Percentiles rank a stretch among this genome's conserved stretches.
Evolutionary conservation across 2,113 vertebrate species (phyloP).

Genomic region (Campylomormyrus tamandua): DNA sequence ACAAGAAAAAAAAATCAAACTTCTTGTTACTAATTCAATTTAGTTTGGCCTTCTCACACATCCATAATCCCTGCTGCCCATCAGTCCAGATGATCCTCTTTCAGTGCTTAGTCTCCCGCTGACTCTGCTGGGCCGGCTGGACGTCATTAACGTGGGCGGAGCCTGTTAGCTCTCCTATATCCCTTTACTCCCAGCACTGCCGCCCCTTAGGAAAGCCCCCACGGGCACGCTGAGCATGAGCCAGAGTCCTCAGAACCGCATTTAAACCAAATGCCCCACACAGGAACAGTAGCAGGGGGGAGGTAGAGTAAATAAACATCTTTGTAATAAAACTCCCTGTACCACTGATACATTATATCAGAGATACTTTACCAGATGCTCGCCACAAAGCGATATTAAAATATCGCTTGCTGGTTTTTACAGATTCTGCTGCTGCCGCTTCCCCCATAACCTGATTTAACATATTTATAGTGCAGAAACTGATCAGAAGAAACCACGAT

Average conservation of each 20-base stretch:
- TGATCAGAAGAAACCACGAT: not conserved
- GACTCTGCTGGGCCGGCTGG: not conserved
- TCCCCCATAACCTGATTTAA: not conserved
- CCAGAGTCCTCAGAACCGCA: not conserved
- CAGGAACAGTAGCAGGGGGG: not conserved
- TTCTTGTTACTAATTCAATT: not conserved
- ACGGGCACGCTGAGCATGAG: not conserved
- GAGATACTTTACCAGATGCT: not conserved
- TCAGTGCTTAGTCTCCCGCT: not conserved
- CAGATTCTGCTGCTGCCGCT: not conserved
- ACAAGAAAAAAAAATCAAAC: not conserved
- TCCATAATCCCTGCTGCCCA: not conserved
- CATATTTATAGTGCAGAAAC: not conserved
- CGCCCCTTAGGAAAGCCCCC: not conserved
- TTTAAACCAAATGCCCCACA: not conserved
- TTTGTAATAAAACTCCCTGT: not conserved
- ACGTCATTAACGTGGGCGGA: not conserved
- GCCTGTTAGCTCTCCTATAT: not conserved
- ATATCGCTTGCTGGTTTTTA: not conserved
- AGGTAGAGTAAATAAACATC: not conserved
- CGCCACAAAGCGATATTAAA: not conserved
- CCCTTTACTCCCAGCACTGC: not conserved
- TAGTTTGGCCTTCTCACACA: not conserved
- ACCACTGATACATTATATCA: not conserved
- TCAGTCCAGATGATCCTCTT: not conserved